These are phyloP conservation scores for Isichthys henryi DNA, from an alignment of 2,113 vertebrate species.

Conservation along the genomic window DNA sequence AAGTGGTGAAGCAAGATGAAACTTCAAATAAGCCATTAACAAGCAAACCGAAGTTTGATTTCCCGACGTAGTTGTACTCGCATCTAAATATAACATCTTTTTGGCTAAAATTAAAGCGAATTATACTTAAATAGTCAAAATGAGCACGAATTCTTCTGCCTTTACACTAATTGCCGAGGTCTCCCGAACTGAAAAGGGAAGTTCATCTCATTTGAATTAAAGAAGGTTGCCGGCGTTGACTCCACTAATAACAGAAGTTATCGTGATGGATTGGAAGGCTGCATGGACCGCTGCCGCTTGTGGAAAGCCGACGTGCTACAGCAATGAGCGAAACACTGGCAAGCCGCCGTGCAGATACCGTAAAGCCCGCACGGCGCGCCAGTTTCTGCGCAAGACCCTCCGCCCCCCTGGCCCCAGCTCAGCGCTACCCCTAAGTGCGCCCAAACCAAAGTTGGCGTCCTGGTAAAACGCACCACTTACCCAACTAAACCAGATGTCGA, in stretches of 20 bases:
- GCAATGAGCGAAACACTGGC: background rate
- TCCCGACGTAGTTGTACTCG: background rate
- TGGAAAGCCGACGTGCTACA: background rate
- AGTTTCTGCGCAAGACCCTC: background rate
- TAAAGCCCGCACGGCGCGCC: no score
- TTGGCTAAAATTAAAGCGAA: background rate
- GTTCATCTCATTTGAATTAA: background rate
- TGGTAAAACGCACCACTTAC: conserved; percentile 57
- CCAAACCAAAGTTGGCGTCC: background rate
- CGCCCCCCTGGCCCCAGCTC: background rate
- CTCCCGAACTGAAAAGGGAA: background rate
- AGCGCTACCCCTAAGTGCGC: background rate
- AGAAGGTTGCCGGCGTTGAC: background rate
- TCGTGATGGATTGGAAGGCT: background rate
- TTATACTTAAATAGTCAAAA: background rate
- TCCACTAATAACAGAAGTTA: background rate
- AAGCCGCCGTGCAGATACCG: no score
- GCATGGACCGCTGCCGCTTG: background rate
- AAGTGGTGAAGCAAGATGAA: background rate
- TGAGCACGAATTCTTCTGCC: background rate
- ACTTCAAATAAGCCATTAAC: background rate
- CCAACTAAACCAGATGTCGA: conserved; percentile 91
- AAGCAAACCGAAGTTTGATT: background rate
- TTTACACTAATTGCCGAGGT: background rate
- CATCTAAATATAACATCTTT: background rate